These are phyloP conservation scores for Mastacembelus armatus DNA, from an alignment of 2,797 vertebrate species.

Conservation along the genomic window DNA sequence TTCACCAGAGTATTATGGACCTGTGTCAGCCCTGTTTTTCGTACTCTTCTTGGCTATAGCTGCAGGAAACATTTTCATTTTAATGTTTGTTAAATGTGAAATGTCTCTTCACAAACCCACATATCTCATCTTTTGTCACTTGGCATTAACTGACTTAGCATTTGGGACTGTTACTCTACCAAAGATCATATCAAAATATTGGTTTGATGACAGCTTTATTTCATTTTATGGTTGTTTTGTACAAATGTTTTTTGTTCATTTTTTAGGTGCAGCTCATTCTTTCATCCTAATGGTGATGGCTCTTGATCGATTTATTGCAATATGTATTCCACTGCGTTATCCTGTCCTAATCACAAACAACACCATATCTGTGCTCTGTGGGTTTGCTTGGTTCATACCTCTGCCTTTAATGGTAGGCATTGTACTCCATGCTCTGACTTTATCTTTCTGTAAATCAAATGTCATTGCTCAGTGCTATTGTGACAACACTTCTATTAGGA, in stretches of 20 bases:
- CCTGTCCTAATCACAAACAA: slow-evolving; percentile 74
- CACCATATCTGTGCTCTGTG: slow-evolving; percentile 54
- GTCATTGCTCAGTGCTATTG: slow-evolving; percentile 82
- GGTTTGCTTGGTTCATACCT: slow-evolving; percentile 65
- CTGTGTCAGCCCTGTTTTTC: slow-evolving; percentile 64
- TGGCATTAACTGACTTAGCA: too few relatives aligned
- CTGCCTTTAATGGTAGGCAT: slow-evolving; percentile 37
- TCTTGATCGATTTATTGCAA: slow-evolving; percentile 77
- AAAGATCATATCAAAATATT: slow-evolving; percentile 81
- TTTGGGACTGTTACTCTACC: too few relatives aligned
- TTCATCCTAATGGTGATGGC: slow-evolving; percentile 79
- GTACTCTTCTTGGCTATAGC: too few relatives aligned
- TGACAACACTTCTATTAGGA: slow-evolving; percentile 79
- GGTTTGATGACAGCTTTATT: slow-evolving; percentile 72
- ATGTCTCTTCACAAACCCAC: too few relatives aligned
- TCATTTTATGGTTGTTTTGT: slow-evolving; percentile 75
- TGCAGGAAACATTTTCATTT: too few relatives aligned
- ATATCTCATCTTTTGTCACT: too few relatives aligned
- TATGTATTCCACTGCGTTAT: slow-evolving; percentile 79
- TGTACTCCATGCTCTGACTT: slow-evolving; percentile 56
- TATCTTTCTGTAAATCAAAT: slow-evolving; percentile 80
- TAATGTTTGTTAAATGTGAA: too few relatives aligned
- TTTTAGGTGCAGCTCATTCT: slow-evolving; percentile 69
- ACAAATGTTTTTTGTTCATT: slow-evolving; percentile 81
- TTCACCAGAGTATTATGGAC: slow-evolving; percentile 55